A percentile compares a stretch with the other conserved stretches of the same genome.
Evolutionary conservation across 2,888 invertebrate species (phyloP).

Genomic region (Opisthograptis luteolata): DNA sequence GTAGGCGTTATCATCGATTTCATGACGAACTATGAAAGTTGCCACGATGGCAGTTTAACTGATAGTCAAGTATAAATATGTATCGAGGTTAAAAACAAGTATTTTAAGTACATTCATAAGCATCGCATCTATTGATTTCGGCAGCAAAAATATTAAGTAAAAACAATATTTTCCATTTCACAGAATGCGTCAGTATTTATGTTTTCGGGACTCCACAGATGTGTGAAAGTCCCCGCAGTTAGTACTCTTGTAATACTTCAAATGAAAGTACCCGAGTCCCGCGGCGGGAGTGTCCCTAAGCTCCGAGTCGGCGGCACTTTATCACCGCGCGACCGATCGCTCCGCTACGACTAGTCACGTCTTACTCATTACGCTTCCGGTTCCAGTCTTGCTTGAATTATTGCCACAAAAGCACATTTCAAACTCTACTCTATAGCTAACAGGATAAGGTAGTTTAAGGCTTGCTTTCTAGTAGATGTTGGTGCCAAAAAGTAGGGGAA

Average conservation of each 20-base stretch:
- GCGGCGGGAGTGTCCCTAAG: slow-evolving; percentile 19
- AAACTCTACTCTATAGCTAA: slow-evolving; percentile 1
- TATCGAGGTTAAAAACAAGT: no score
- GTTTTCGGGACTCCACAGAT: background rate
- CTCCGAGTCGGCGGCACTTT: slow-evolving; percentile 23
- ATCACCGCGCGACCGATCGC: slow-evolving; percentile 30
- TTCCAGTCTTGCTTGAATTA: slow-evolving; percentile 32
- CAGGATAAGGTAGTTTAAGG: slow-evolving; percentile 5
- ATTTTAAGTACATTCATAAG: no score
- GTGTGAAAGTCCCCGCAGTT: background rate
- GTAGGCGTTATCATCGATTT: no score
- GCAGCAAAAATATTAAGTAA: no score
- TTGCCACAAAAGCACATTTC: background rate
- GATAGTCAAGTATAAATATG: no score
- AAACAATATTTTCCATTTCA: no score
- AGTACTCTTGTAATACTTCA: slow-evolving; percentile 13
- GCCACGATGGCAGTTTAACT: no score
- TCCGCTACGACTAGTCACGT: slow-evolving; percentile 31
- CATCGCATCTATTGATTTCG: no score
- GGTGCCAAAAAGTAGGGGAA: slow-evolving; percentile 33
- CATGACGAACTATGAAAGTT: no score
- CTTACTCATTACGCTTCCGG: slow-evolving; percentile 37
- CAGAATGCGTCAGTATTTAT: no score
- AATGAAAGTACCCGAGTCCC: background rate
- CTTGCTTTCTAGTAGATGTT: background rate